These are phyloP conservation scores for Philereme vetulata DNA, from an alignment of 2,888 invertebrate genomes.

Conservation along the genomic window DNA sequence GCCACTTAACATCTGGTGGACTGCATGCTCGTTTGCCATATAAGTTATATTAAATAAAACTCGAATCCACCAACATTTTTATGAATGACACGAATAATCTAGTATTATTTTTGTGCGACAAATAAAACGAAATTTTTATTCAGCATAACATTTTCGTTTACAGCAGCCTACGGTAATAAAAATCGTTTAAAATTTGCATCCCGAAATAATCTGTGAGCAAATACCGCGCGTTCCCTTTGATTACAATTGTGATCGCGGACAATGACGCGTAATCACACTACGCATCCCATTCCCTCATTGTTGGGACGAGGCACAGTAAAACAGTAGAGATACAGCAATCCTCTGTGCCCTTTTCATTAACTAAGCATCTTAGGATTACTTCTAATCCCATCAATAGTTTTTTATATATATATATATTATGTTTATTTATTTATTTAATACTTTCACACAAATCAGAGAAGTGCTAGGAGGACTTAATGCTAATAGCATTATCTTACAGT, in stretches of 20 bases:
- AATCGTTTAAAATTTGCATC: constrained; percentile 41
- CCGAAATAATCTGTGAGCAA: constrained; percentile 37
- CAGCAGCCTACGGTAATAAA: constrained; percentile 33
- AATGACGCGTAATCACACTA: constrained; percentile 41
- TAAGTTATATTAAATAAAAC: too few species aligned
- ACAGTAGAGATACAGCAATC: constrained; percentile 22
- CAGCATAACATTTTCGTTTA: constrained; percentile 21
- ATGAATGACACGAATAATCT: neutral
- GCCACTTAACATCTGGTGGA: too few species aligned
- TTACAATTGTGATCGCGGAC: constrained; percentile 48
- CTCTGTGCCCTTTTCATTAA: neutral
- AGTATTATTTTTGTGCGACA: constrained; percentile 6
- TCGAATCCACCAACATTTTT: neutral
- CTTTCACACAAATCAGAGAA: too few species aligned
- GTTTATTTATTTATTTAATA: too few species aligned
- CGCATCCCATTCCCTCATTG: constrained; percentile 33
- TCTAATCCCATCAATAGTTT: too few species aligned
- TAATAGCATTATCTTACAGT: too few species aligned
- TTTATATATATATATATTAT: too few species aligned
- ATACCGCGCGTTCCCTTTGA: constrained; percentile 40
- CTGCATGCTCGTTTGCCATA: too few species aligned
- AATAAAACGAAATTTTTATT: constrained; percentile 14
- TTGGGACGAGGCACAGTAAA: constrained; percentile 19
- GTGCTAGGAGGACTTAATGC: too few species aligned
- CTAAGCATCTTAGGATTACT: neutral